A percentile compares a stretch with the other conserved stretches of the same genome.
Conservation (phyloP, 2,113 vertebrate species). For the Hippoglossus stenolepis region DNA sequence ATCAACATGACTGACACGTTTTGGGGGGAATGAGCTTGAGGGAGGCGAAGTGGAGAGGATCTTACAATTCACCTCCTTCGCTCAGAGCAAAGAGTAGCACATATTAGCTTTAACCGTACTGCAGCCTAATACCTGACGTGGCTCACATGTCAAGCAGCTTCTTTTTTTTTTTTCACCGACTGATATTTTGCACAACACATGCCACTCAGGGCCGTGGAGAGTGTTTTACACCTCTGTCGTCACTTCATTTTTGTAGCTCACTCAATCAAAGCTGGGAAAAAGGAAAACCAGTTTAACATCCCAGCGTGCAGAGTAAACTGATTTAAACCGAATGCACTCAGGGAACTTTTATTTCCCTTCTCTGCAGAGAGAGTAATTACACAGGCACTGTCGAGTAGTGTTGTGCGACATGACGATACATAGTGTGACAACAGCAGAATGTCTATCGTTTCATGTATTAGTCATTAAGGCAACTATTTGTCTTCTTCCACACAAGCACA, state of each 20-base stretch:
- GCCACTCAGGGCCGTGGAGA: background rate
- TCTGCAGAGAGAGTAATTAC: too few relatives aligned
- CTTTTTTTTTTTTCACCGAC: constrained; percentile 1
- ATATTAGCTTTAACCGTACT: background rate
- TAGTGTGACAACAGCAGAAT: too few relatives aligned
- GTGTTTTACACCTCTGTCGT: background rate
- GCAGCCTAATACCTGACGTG: background rate
- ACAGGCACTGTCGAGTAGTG: too few relatives aligned
- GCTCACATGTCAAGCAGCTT: background rate
- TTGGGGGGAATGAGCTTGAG: constrained; percentile 9
- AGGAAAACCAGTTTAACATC: background rate
- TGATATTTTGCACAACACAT: background rate
- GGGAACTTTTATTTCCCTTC: too few relatives aligned
- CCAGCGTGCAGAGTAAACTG: background rate
- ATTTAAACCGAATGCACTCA: background rate
- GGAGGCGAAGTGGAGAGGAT: background rate
- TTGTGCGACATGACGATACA: too few relatives aligned
- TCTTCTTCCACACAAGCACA: too few relatives aligned
- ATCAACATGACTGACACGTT: constrained; percentile 27
- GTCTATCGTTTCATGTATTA: too few relatives aligned
- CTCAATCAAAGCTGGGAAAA: constrained; percentile 1
- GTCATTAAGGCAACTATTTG: too few relatives aligned
- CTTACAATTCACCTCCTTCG: background rate
- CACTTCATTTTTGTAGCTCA: background rate
- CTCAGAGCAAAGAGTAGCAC: constrained; percentile 1